Evolutionary conservation across 2,113 vertebrate species (phyloP), one percentile per base, ranked within the genome.

Genomic region (Gulo gulo): DNA sequence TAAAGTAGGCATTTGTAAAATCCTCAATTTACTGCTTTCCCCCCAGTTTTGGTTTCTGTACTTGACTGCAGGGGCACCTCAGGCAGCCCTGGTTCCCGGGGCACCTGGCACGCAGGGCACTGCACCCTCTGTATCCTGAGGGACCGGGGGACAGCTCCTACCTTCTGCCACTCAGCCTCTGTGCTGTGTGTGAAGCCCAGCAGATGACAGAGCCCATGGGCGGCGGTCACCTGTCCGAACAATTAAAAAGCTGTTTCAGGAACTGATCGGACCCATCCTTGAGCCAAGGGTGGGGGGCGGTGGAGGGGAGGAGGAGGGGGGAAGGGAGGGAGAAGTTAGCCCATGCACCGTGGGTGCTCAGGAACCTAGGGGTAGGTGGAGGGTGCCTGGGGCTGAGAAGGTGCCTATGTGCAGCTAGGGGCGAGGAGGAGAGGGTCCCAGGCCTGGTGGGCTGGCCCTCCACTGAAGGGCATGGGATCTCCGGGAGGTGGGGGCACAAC

Each of bases 181-280:
- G 99, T 99, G 90, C 98, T 97, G 18, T 99, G 99, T 87, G 98
- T 99, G 98, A 99, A 99, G 55, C 99, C 99, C 50, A 99, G 98
- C 39, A 99, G 98, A 79, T 99, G 99, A 95, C 99, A 99, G 92
- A 99, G 98, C 1, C 99, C 99, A 6, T 99, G 99, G 31, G 99
- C 99, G 7, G 98, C 99, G 2, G 99, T 99, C 13, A 99, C 99
- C 99, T 99, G 97, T 15, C 11, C 13, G n/a, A 90, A 61, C n/a
- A 87, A 93, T 91, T 7, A 29, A 73, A 47, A 83, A 83, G n/a
- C 14, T 3, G 7, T 36, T 45, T 97, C 36, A 90, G 69, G 39
- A 57, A 24, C 81, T 29, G 71, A 73, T 36, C 20, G 11, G 59
- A 63, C 57, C 34, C 29, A n/a, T 82, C 23, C 36, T 3, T 5